Base-by-base conservation (phyloP, 2,888 invertebrate species). In the Suillia variegata region DNA sequence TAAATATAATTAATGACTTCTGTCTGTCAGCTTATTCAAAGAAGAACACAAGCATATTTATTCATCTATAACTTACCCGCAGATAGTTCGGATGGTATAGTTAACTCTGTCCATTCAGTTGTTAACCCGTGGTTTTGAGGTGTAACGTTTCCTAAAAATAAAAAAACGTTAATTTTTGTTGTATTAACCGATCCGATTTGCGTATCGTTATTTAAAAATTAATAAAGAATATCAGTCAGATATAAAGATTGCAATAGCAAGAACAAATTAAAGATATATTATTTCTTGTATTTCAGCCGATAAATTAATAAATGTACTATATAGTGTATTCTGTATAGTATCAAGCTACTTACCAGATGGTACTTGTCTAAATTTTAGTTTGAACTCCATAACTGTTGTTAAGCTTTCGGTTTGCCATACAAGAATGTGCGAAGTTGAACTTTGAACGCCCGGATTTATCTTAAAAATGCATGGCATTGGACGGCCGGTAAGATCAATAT, bases 351-450 rank as follows among this genome's bases (percentile, higher is more conserved):
- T 49, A 78, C 79, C 79, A 59, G 80, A 78, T 48, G 80, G 78
- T 51, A 82, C 75, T 70, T 80, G 81, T 34, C 81, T 70, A 67
- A 82, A 82, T 61, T 77, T 79, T 42, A 87, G 82, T 67, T 84
- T 84, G 65, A 88, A 86, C 82, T 93, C 92, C 69, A 89, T 89
- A 54, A 93, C 88, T 1, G 90, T 87, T 31, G 90, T 88, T 78
- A 92, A 89, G 57, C 92, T 92, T 74, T 93, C 93, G 0, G 92
- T 93, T 75, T 92, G 91, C 93, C 93, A 94, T 54, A 92, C 87
- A 2, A 94, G 84, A 5, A 87, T 89, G 75, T 89, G 91, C 22
- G 88, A 86, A 57, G 77, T 87, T 55, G 80, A 73, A 38, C 78
- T 77, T 57, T 80, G 77, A 2, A 75, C 70, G 52, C 73, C 72